These are phyloP conservation scores for Drosophila phalerata DNA, from an alignment of 2,888 invertebrate species.

Conservation along the genomic window DNA sequence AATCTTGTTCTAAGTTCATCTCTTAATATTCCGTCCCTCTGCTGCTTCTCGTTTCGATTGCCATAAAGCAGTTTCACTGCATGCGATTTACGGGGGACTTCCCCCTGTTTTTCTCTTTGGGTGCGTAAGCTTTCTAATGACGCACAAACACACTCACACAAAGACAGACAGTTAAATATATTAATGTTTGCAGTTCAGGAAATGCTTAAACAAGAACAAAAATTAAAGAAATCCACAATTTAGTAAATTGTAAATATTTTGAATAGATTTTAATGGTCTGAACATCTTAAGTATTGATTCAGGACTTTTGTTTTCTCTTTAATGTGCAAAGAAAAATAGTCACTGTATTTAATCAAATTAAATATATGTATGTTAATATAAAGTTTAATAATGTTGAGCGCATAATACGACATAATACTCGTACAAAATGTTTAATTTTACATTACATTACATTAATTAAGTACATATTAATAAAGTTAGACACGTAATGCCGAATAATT, in stretches of 20 bases:
- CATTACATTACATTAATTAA: conserved; percentile 39
- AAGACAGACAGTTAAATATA: conserved; percentile 12
- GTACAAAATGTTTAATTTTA: conserved; percentile 66
- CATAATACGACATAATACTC: conserved; percentile 59
- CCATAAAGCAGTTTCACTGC: conserved; percentile 70
- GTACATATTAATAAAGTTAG: conserved; percentile 59
- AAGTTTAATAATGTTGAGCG: conserved; percentile 53
- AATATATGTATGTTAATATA: conserved; percentile 70
- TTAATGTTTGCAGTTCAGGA: conserved; percentile 51
- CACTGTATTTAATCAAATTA: conserved; percentile 80
- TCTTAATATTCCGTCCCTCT: conserved; percentile 30
- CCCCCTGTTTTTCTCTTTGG: conserved; percentile 25
- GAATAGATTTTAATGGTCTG: conserved; percentile 55
- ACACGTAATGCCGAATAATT: no score
- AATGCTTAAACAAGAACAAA: conserved; percentile 39
- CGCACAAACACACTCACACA: conserved; percentile 30
- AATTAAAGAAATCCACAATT: conserved; percentile 52
- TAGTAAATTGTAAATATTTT: conserved; percentile 76
- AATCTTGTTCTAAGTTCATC: conserved; percentile 38
- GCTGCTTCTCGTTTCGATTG: conserved; percentile 67
- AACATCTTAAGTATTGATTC: conserved; percentile 53
- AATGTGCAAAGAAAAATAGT: conserved; percentile 79
- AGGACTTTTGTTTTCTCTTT: conserved; percentile 68
- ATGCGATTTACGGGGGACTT: conserved; percentile 25
- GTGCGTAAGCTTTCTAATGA: conserved; percentile 63